Percentiles rank a stretch among this genome's conserved stretches.
phyloP scores from a whole-genome alignment of 2,888 invertebrate genomes.

The Podotricha telesiphe region DNA sequence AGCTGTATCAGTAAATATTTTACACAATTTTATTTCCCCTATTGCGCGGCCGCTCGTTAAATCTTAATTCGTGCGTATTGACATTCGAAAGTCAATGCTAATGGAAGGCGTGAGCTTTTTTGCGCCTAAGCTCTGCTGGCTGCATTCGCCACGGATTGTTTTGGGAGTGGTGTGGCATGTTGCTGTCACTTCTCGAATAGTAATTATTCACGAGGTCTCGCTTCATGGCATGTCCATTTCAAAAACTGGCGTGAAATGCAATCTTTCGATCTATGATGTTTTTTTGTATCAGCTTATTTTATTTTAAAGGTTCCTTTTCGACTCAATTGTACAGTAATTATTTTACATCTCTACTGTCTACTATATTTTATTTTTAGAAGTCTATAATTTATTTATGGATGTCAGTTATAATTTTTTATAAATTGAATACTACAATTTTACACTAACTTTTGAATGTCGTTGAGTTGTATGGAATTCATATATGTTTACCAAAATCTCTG shows the following conservation, averaged over 20 bases:
- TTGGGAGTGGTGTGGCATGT: conserved; percentile 65
- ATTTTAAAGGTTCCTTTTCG: not conserved
- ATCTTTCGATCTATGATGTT: conserved; percentile 17
- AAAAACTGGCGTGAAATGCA: conserved; percentile 54
- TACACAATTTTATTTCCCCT: conserved; percentile 27
- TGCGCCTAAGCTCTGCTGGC: conserved; percentile 71
- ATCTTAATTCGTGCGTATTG: conserved; percentile 80
- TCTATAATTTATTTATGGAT: not conserved
- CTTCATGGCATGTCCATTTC: conserved; percentile 58
- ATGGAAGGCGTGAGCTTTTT: conserved; percentile 78
- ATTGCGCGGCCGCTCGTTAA: conserved; percentile 57
- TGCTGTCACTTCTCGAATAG: conserved; percentile 70
- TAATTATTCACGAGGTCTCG: conserved; percentile 78
- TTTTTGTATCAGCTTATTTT: not conserved
- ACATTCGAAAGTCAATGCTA: conserved; percentile 76
- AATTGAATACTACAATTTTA: not conserved
- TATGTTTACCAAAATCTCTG: conserved; percentile 42
- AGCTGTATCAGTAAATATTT: conserved; percentile 22
- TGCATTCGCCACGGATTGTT: conserved; percentile 75
- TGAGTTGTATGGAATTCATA: conserved; percentile 15
- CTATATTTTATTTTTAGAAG: too few species aligned
- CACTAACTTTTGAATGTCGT: not conserved
- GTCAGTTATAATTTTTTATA: not conserved
- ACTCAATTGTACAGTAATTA: not conserved
- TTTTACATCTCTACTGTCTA: too few species aligned